These are phyloP conservation scores for Ammospiza caudacuta DNA, from an alignment of 2,113 vertebrate genomes.

Conservation along the genomic window DNA sequence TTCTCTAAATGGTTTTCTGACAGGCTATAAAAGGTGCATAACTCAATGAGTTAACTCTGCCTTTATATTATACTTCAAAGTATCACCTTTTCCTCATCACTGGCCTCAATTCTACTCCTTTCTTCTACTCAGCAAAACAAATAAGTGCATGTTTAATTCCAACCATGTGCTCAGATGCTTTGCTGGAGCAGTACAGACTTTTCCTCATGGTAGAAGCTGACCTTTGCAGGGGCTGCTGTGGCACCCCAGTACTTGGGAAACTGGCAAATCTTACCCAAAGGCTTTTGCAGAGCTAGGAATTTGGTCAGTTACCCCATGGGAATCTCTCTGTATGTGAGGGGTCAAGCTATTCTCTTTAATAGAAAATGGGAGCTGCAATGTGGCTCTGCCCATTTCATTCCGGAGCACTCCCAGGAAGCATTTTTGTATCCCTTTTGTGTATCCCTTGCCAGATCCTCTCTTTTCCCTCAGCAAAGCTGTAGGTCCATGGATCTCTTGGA, in stretches of 20 bases:
- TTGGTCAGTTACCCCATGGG: fast-evolving
- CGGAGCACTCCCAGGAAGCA: fast-evolving
- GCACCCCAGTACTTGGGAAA: fast-evolving
- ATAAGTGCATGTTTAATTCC: neutral
- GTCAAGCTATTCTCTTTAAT: neutral
- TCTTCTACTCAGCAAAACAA: neutral
- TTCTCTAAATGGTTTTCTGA: neutral
- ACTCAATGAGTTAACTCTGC: neutral
- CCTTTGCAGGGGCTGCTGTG: neutral
- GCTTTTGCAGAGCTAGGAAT: neutral
- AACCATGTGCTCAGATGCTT: neutral
- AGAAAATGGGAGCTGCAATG: neutral
- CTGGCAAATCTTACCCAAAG: fast-evolving
- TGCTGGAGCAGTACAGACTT: neutral
- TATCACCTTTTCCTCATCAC: neutral
- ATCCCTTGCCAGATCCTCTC: neutral
- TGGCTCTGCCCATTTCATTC: neutral
- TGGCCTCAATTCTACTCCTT: neutral
- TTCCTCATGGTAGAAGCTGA: neutral
- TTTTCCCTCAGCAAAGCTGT: fast-evolving
- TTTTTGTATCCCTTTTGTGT: neutral
- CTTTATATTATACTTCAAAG: neutral
- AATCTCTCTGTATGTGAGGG: fast-evolving
- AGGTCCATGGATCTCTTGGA: neutral
- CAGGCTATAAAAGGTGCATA: neutral